phyloP scores from a whole-genome alignment of 2,888 invertebrate species.

The Slavum lentiscoides region DNA sequence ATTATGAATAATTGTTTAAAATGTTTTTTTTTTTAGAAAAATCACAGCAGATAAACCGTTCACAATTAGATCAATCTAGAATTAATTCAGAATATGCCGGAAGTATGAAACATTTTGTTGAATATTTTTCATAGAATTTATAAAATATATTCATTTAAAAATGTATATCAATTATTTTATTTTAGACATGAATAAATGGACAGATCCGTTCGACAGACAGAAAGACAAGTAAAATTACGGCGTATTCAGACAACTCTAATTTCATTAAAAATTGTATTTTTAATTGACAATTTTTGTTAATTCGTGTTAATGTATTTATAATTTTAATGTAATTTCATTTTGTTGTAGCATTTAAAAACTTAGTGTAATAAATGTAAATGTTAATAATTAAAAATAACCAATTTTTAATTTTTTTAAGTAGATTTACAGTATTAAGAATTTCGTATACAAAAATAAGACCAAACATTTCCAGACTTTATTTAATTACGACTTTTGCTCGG shows the following conservation, averaged over 20 bases:
- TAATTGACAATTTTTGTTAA: not conserved
- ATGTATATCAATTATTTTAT: conserved; percentile 56
- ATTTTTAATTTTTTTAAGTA: not conserved
- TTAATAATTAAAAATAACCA: not conserved
- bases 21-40: conserved; percentile 61
- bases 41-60: conserved; percentile 64
- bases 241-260: not conserved
- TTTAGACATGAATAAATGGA: conserved; percentile 68
- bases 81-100: conserved; percentile 64
- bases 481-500: no score
- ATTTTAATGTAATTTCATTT: not conserved
- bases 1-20: not conserved
- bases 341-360: not conserved
- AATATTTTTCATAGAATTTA: conserved; percentile 30
- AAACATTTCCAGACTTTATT: no score
- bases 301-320: not conserved
- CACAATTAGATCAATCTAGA: conserved; percentile 65
- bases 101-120: conserved; percentile 61
- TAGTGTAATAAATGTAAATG: conserved; percentile 9
- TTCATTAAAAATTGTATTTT: not conserved
- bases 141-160: no score
- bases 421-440: not conserved
- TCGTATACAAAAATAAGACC: no score
- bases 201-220: conserved; percentile 65
- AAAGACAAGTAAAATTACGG: not conserved